Evolutionary conservation across 2,797 vertebrate genomes (phyloP), one percentile per base, ranked within the genome.

Genomic region (Acipenser transmontanus): DNA sequence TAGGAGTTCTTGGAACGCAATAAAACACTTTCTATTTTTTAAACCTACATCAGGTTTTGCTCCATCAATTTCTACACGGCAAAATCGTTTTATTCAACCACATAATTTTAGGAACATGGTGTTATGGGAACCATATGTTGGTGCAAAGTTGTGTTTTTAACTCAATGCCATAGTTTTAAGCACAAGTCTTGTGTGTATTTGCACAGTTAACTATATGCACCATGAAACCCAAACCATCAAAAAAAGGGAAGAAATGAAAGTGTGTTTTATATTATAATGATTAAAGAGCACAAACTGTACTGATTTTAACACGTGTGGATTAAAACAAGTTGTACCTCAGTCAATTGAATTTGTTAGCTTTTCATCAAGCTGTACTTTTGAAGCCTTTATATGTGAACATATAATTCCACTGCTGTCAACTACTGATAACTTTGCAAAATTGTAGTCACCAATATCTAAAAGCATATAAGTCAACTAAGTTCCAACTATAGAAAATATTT

Each of bases 61-160:
- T 62, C 49, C 63, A 69, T 69, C 63, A 71, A 75, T 62, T 74
- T 73, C 76, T 65, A 76, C 75, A 76, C 63, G 69, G 68, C 67
- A 65, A 68, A 50, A 77, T 64, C 63, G 63, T 61, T 71, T 73
- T 73, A 71, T 69, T 78, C 77, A 74, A 81, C 73, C 76, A 76
- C 63, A 69, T 63, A 61, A 71, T 74, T 77, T 79, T 69, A 67
- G 76, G 80, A 73, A 73, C 61, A 60, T 50, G 68, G 49, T 69
- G 71, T 68, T 81, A 84, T 71, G 63, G 73, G 78, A 68, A 76
- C 76, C 78, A 79, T 72, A 76, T 83, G 80, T 69, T 72, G 65
- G 69, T 64, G 73, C 72, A 72, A 64, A 61, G 71, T 76, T 20
- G 75, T 49, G 66, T 76, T 79, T 76, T 80, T 75, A 80, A 71